Base-by-base conservation (phyloP, 1,140 invertebrate genomes). In the Drosophila teissieri region DNA sequence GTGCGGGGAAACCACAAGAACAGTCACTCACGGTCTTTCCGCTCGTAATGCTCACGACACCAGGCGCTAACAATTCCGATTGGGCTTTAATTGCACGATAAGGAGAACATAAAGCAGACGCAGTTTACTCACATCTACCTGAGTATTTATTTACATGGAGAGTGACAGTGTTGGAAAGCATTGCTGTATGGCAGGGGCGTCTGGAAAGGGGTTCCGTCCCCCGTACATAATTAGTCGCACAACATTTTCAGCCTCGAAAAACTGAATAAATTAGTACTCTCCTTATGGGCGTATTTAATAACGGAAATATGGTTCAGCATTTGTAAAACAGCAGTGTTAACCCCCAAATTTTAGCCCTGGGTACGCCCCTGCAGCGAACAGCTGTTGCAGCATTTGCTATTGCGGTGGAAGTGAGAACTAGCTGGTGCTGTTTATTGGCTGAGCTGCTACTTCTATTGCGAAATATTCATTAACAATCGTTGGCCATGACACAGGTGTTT, bases 401-500 rank as follows among this genome's bases (percentile, higher is more conserved):
- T 52, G 11, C 12, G 3, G 22, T 22, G 17, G 14, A 6, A 51
- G 14, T 54, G 36, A 53, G 8, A 53, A 42, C n/a, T 27, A 15
- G 17, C n/a, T 27, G 22, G 17, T 46, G 39, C 39, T 73, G 40
- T 56, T 40, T 51, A 39, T 55, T 67, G 60, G 49, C 40, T 77
- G 27, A 36, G 39, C 49, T 76, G 62, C 24, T 34, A 44, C n/a
- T 55, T 36, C 44, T 27, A 27, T 75, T 48, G 51, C 49, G 19
- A 39, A 67, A 52, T 34, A 58, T 27, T 55, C 62, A 46, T 68
- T 56, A 19, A 52, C 15, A 55, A 65, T 15, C 31, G 37, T 40
- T 58, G 63, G 46, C 40, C 53, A 88, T 88, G 84, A 70, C 85
- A 58, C 76, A 88, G 60, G 54, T 91, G 54, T 91, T 64, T 67